phyloP scores from a whole-genome alignment of 2,113 vertebrate species.

The Callospermophilus lateralis region DNA sequence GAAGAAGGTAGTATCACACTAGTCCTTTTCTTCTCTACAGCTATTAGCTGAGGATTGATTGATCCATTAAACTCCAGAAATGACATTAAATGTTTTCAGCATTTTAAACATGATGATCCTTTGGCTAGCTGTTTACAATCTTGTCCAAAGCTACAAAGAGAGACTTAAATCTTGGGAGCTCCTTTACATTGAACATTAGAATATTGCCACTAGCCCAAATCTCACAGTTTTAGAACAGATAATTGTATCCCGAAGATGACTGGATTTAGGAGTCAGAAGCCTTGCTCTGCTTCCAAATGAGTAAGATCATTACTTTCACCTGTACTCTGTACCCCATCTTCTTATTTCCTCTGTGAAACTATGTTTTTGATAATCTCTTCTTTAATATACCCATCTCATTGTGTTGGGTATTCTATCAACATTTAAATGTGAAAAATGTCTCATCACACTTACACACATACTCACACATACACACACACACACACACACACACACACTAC shows the following conservation, averaged over 20 bases:
- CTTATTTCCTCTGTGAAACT: neutral
- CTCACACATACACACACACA: neutral
- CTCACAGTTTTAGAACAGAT: neutral
- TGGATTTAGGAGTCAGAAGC: neutral
- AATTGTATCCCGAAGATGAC: neutral
- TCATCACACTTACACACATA: neutral
- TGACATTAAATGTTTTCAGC: slow-evolving; percentile 1
- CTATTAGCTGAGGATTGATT: slow-evolving; percentile 3
- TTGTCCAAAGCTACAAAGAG: neutral
- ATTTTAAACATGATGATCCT: slow-evolving; percentile 35
- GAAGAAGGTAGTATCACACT: slow-evolving; percentile 27
- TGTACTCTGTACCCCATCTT: neutral
- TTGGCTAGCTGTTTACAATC: slow-evolving; percentile 28
- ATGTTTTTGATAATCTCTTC: neutral
- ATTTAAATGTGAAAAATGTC: slow-evolving; percentile 18
- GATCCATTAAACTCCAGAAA: slow-evolving; percentile 32
- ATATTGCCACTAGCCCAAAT: neutral
- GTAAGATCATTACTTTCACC: neutral
- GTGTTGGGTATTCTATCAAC: slow-evolving; percentile 4
- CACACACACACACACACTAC: neutral
- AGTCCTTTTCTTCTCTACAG: slow-evolving; percentile 31
- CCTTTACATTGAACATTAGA: slow-evolving; percentile 43
- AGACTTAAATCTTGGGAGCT: slow-evolving; percentile 29
- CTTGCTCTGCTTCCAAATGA: neutral
- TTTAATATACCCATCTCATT: neutral